phyloP scores from a whole-genome alignment of 2,113 vertebrate species.

The Corvus cornix region DNA sequence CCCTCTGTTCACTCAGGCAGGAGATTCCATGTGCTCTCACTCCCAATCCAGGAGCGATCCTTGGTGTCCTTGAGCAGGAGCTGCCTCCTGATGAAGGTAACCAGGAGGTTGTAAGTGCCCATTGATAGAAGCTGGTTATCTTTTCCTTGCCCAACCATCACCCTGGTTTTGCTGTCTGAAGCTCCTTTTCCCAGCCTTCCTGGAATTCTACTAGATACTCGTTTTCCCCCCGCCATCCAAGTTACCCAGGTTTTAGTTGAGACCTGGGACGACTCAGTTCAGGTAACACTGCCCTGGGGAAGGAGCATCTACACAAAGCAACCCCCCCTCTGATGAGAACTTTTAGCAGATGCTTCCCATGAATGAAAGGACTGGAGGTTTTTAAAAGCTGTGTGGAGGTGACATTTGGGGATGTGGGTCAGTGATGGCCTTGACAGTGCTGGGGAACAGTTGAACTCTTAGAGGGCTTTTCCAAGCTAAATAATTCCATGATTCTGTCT shows the following conservation, averaged over 20 bases:
- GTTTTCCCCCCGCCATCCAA: background rate
- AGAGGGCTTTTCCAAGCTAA: background rate
- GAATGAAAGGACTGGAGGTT: background rate
- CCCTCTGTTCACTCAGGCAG: background rate
- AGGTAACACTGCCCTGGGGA: background rate
- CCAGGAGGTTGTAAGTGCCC: background rate
- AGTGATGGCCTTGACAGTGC: background rate
- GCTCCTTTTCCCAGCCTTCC: background rate
- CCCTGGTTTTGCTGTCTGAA: background rate
- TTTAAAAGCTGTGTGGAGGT: background rate
- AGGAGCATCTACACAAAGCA: background rate
- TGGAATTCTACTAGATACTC: background rate
- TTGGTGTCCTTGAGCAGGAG: background rate
- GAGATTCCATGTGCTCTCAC: accelerated
- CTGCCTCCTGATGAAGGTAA: background rate
- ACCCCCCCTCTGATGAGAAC: background rate
- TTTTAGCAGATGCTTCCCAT: background rate
- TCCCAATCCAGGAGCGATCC: background rate
- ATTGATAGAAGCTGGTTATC: background rate
- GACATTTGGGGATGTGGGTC: background rate
- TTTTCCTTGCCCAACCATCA: background rate
- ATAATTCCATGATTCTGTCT: background rate
- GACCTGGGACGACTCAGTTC: accelerated
- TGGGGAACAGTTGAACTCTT: background rate
- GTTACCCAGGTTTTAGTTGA: background rate